Conservation (phyloP, 2,113 vertebrate species). For the Daboia siamensis region DNA sequence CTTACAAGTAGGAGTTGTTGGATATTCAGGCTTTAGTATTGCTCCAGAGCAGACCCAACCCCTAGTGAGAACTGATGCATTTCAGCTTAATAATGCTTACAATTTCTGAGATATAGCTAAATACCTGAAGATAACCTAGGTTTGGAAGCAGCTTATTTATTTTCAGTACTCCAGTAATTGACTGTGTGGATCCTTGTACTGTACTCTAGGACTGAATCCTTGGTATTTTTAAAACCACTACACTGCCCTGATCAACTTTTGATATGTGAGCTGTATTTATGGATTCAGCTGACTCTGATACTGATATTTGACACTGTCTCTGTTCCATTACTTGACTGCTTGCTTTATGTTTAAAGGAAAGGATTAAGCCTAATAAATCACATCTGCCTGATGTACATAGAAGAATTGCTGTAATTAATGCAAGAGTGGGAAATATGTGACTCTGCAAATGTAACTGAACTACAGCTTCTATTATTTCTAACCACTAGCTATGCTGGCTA, state of each 20-base stretch:
- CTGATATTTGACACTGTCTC: background rate
- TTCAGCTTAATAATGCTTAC: background rate
- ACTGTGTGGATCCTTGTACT: background rate
- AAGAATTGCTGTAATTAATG: background rate
- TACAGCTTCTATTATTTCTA: background rate
- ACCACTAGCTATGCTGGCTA: background rate
- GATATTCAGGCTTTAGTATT: background rate
- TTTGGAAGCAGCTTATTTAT: background rate
- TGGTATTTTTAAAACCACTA: background rate
- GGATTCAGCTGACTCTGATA: background rate
- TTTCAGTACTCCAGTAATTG: background rate
- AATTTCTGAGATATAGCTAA: background rate
- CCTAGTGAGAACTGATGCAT: background rate
- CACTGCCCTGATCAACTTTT: background rate
- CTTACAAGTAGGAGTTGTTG: background rate
- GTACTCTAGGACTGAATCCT: background rate
- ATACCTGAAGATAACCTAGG: background rate
- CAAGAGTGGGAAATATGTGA: background rate
- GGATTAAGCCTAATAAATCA: background rate
- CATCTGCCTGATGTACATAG: background rate
- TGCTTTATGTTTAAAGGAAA: background rate
- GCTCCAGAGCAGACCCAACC: background rate
- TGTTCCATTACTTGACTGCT: background rate
- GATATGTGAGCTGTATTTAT: background rate
- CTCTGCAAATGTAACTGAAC: background rate